Evolutionary conservation across 2,113 vertebrate genomes (phyloP).

Genomic region (Gnathonemus echidnorhynchus): DNA sequence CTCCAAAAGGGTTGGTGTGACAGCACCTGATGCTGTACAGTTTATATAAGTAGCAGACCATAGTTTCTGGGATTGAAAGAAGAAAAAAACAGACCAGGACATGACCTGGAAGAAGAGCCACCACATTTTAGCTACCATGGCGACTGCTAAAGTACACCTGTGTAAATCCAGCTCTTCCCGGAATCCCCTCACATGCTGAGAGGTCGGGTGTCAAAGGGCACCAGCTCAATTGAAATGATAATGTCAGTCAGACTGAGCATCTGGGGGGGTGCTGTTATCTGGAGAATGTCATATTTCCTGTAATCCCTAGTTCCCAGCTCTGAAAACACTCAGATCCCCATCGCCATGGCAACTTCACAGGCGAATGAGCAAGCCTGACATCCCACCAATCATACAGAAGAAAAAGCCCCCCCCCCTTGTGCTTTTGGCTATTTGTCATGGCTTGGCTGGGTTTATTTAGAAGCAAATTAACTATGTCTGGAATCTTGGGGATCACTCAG

Average conservation of each 20-base stretch:
- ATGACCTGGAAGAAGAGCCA: slow-evolving; percentile 13
- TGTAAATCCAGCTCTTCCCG: slow-evolving; percentile 32
- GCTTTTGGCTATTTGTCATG: slow-evolving; percentile 67
- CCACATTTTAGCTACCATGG: slow-evolving; percentile 39
- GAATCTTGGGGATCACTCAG: slow-evolving; percentile 58
- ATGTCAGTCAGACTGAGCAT: slow-evolving; percentile 57
- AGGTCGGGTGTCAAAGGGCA: slow-evolving; percentile 68
- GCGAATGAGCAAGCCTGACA: slow-evolving; percentile 59
- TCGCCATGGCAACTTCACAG: slow-evolving; percentile 61
- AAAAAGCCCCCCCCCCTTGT: slow-evolving; percentile 32
- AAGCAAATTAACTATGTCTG: slow-evolving; percentile 73
- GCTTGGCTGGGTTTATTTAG: slow-evolving; percentile 69
- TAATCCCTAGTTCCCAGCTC: slow-evolving; percentile 62
- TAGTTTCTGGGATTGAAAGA: neutral
- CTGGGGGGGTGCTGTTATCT: slow-evolving; percentile 33
- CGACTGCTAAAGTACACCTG: slow-evolving; percentile 31
- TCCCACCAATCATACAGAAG: slow-evolving; percentile 49
- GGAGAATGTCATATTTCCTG: slow-evolving; percentile 68
- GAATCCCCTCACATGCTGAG: slow-evolving; percentile 42
- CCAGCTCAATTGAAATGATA: slow-evolving; percentile 71
- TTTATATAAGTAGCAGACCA: neutral
- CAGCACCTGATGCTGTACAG: neutral
- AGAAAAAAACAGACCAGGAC: neutral
- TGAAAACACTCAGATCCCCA: slow-evolving; percentile 59
- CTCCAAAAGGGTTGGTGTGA: neutral